These are phyloP conservation scores for Centropristis striata DNA, from an alignment of 2,113 vertebrate genomes.

Conservation along the genomic window DNA sequence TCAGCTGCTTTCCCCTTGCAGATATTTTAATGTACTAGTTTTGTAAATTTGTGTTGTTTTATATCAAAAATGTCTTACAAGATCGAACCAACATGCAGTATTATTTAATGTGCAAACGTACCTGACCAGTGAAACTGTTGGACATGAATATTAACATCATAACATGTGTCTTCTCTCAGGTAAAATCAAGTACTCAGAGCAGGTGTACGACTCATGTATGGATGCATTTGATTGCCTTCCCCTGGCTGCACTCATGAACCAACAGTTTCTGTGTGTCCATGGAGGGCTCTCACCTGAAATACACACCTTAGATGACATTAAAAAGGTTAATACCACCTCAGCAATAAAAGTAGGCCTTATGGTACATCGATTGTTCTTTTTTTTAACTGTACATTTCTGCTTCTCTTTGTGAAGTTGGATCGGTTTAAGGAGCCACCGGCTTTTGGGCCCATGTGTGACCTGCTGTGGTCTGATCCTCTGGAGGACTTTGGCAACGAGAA, in stretches of 20 bases:
- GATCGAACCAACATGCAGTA: neutral
- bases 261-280: conserved; percentile 89
- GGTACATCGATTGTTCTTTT: neutral
- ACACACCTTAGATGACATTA: conserved; percentile 90
- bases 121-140: neutral
- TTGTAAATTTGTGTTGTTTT: neutral
- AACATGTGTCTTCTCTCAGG: conserved; percentile 72
- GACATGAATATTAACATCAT: too few species aligned
- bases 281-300: conserved; percentile 89
- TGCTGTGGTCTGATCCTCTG: conserved; percentile 88
- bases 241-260: conserved; percentile 88
- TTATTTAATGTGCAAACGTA: neutral
- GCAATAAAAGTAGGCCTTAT: neutral
- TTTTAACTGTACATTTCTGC: neutral
- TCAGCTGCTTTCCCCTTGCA: neutral
- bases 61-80: neutral
- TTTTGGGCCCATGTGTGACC: conserved; percentile 89
- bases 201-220: conserved; percentile 90
- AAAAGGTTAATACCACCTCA: conserved; percentile 79
- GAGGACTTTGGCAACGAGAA: conserved; percentile 90
- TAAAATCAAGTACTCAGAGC: conserved; percentile 92
- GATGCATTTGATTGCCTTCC: conserved; percentile 89
- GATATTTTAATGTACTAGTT: neutral
- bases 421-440: conserved; percentile 89
- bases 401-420: conserved; percentile 80